Evolutionary conservation across 2,797 vertebrate genomes (phyloP), one percentile per base, ranked within the genome.

Genomic region (Phalanger gymnotis): DNA sequence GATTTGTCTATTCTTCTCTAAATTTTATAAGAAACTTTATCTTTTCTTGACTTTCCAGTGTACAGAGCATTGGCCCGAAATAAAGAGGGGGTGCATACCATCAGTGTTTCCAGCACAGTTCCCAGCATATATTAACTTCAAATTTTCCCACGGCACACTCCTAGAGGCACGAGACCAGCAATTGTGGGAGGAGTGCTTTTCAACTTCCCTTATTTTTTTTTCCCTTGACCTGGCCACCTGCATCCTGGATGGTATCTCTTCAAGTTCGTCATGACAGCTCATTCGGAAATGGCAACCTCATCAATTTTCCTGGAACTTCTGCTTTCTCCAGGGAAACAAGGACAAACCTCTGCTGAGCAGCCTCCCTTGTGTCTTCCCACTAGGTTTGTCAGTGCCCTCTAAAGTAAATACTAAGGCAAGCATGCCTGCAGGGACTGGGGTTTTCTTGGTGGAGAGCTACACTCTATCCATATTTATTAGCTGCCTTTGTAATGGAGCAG

Each of bases 161-260:
- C 96, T 97, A 94, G 95, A 97, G 96, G 92, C 95, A 97, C 54
- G 91, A 95, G 93, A 97, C 97, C 96, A 97, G 97, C 95, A 95
- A 92, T 92, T 94, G 97, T 98, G 98, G 98, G 98, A 99, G 98
- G 98, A 97, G 97, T 98, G 98, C 98, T 93, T 97, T 98, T 97
- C 98, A 98, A 98, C 98, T 98, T 99, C 98, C 98, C 97, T 22
- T 81, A 81, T 81, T 81, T 81, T 98, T 95, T 98, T 98, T 96
- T 97, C 56, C 7, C 97, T 96, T 98, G 98, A 98, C 98, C 98
- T 54, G 96, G 98, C 98, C 98, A 99, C 98, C 99, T 99, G 99
- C 98, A 99, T 99, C 99, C 99, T 98, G 98, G 97, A 98, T 98
- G 97, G 97, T 98, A 98, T 98, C 98, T 96, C 96, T 98, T 97